Conservation (phyloP, 2,113 vertebrate species). For the Solea solea region DNA sequence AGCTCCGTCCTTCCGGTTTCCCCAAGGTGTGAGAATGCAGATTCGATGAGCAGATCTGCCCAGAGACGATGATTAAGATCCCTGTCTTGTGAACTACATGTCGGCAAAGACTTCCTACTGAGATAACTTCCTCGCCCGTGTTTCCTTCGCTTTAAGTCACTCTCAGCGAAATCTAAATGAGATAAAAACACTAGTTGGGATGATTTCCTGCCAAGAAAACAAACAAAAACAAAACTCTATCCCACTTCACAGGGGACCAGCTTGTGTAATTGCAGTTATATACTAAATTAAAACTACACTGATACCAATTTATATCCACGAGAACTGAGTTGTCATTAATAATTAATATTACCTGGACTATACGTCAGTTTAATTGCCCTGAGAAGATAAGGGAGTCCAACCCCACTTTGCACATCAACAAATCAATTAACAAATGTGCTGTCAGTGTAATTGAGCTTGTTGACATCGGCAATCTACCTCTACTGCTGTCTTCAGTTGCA, state of each 20-base stretch:
- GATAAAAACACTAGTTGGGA: not conserved
- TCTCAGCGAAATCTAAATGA: slow-evolving; percentile 2
- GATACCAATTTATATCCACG: not conserved
- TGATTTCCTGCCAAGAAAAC: not conserved
- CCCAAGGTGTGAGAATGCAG: slow-evolving; percentile 42
- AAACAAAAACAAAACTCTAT: not conserved
- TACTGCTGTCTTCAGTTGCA: slow-evolving; percentile 4
- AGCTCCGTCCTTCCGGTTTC: slow-evolving; percentile 31
- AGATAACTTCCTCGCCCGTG: slow-evolving; percentile 12
- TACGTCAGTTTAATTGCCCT: not conserved
- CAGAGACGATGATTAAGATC: slow-evolving; percentile 34
- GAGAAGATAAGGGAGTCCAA: slow-evolving; percentile 25
- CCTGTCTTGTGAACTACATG: slow-evolving; percentile 31
- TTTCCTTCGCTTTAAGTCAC: slow-evolving; percentile 16
- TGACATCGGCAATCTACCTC: slow-evolving; percentile 35
- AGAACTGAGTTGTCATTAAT: slow-evolving; percentile 6
- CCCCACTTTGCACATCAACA: slow-evolving; percentile 15
- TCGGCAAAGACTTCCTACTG: slow-evolving; percentile 8
- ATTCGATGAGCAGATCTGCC: slow-evolving; percentile 40
- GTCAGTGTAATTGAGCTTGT: slow-evolving; percentile 16
- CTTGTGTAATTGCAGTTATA: not conserved
- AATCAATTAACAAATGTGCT: slow-evolving; percentile 40
- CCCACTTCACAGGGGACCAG: not conserved
- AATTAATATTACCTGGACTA: not conserved
- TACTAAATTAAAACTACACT: not conserved